Percentiles rank a stretch among this genome's conserved stretches.
Conservation (phyloP, 2,113 vertebrate genomes). For the Hydrochoerus hydrochaeris region DNA sequence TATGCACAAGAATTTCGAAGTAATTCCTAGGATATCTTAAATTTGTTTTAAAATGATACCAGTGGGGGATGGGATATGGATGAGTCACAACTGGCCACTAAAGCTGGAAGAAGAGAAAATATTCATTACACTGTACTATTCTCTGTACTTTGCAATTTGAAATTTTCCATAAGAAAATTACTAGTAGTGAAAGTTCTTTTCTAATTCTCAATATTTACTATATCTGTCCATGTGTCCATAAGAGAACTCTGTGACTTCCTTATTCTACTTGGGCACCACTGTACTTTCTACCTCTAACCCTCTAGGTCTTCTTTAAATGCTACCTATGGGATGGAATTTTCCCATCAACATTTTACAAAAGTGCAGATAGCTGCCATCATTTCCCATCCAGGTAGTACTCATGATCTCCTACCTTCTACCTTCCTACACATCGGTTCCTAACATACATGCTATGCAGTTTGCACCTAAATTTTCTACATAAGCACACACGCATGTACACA, state of each 20-base stretch:
- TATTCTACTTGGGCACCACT: neutral
- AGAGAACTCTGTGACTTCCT: neutral
- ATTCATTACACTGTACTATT: neutral
- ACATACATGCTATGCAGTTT: neutral
- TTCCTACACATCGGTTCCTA: neutral
- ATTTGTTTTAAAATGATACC: slow-evolving; percentile 25
- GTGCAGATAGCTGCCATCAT: too few species aligned
- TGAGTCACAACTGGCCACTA: neutral
- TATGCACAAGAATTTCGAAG: neutral
- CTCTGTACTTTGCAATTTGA: neutral
- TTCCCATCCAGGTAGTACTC: neutral
- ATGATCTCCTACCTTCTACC: neutral
- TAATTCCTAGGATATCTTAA: neutral
- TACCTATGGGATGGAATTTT: neutral
- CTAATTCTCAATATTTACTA: neutral
- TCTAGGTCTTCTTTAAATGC: neutral
- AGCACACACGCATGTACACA: neutral
- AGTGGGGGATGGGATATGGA: neutral
- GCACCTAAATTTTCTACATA: neutral
- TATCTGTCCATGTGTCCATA: neutral
- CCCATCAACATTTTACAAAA: neutral
- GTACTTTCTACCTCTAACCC: accelerated
- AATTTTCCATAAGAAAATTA: neutral
- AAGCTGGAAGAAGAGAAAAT: neutral
- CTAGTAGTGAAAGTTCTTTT: neutral